A percentile compares a stretch with the other conserved stretches of the same genome.
Conservation (phyloP, 2,113 vertebrate genomes). For the Psophia crepitans region DNA sequence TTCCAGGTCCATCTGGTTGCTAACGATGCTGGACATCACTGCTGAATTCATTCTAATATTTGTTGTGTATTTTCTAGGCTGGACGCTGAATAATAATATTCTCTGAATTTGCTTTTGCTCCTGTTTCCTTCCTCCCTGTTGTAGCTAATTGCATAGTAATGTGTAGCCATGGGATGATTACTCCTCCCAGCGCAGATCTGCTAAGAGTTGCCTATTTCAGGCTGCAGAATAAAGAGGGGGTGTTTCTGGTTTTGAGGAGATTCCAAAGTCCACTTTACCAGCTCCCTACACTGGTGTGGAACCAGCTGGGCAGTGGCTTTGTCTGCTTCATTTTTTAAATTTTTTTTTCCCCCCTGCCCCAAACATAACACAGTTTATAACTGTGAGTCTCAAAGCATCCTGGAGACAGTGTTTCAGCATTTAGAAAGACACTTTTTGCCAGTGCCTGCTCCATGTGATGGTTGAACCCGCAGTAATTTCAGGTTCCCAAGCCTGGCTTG, state of each 20-base stretch:
- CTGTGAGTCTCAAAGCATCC: not conserved
- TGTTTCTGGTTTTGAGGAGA: not conserved
- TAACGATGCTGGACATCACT: slow-evolving; percentile 48
- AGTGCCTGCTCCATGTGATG: not conserved
- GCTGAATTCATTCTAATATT: slow-evolving; percentile 50
- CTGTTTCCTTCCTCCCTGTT: slow-evolving; percentile 53
- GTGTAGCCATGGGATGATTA: not conserved
- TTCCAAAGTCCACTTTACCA: not conserved
- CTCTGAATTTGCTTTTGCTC: slow-evolving; percentile 58
- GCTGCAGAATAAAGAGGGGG: not conserved
- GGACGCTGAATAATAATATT: slow-evolving; percentile 42
- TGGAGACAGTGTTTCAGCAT: not conserved
- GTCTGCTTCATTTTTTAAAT: not conserved
- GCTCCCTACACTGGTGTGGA: not conserved
- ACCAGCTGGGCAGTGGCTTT: not conserved
- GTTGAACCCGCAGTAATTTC: not conserved
- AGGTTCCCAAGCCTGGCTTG: not conserved
- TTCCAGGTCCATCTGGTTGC: slow-evolving; percentile 74
- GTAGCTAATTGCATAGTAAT: slow-evolving; percentile 3
- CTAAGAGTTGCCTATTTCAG: not conserved
- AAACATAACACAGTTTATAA: not conserved
- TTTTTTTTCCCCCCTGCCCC: not conserved
- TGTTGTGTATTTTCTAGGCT: slow-evolving; percentile 69
- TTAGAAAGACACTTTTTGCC: not conserved
- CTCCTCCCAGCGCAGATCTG: not conserved